Evolutionary conservation across 2,797 vertebrate genomes (phyloP).

Genomic region (Aphelocoma californica): DNA sequence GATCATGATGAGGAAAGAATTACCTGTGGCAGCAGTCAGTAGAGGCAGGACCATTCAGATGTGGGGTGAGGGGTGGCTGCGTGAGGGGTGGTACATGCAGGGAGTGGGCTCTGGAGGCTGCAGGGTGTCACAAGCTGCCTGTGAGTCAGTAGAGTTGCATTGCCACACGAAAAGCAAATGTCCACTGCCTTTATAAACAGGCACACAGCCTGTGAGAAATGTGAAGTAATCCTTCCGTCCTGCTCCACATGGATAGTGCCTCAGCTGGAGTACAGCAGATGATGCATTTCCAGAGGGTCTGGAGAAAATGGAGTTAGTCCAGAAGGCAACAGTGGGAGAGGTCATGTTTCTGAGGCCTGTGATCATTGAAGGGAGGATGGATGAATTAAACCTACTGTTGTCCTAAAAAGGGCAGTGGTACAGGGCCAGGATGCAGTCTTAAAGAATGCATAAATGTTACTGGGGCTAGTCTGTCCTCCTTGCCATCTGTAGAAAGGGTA

Average conservation of each 20-base stretch:
- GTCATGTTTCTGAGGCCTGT: background rate
- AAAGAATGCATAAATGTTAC: background rate
- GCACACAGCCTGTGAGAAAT: background rate
- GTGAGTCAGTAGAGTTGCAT: background rate
- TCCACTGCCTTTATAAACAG: constrained; percentile 1
- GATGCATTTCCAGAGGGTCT: background rate
- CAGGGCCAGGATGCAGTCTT: background rate
- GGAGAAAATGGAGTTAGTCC: background rate
- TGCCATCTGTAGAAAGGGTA: background rate
- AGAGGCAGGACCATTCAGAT: background rate
- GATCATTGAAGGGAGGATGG: background rate
- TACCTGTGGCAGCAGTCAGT: background rate
- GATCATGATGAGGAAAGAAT: background rate
- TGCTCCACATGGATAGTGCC: background rate
- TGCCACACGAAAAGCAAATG: background rate
- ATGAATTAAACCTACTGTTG: background rate
- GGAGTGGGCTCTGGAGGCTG: background rate
- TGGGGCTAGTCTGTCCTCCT: background rate
- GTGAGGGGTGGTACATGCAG: background rate
- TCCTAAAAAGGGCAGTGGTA: background rate
- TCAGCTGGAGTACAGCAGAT: background rate
- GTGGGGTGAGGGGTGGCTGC: accelerated
- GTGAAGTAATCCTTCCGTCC: background rate
- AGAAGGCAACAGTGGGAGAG: background rate
- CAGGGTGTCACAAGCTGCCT: background rate